Evolutionary conservation across 37 sponge, comb jelly and placozoan genomes (phyloP), one percentile per base, ranked within the genome.

Genomic region (Beroe ovata): DNA sequence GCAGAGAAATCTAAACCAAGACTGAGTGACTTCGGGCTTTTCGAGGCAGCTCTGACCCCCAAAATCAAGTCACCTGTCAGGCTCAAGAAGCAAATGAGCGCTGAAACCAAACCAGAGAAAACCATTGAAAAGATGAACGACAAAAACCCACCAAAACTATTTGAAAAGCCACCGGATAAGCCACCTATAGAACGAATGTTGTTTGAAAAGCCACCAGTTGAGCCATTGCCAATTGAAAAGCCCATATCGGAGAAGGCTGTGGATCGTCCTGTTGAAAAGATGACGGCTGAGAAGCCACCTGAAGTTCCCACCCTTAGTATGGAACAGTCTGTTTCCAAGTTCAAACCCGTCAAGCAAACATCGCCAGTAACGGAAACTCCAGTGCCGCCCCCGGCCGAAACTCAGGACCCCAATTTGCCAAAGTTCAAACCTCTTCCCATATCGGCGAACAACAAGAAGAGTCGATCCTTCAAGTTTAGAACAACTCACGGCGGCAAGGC

Each of bases 341-440:
- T 77, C 23, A 77, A 77, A 23, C 84, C 84, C 38, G 84, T 77
- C 16, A 77, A 77, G 33, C 84, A 77, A 35, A 77, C 36, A 42
- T 77, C 84, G 1, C 84, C 84, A 21, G 30, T 30, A 4, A 77
- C 26, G 8, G 84, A 77, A 77, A 77, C 54, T 25, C 23, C 84
- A 20, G 11, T 54, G 0, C 26, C 38, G 28, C 42, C 84, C 1
- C 35, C 47, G 26, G 20, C 84, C 4, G 84, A 77, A 42, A 14
- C 69, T 30, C 69, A 26, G 2, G 69, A 66, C 36, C 69, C 69
- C 3, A 42, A 77, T 29, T 40, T 77, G 47, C 84, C 84, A 1
- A 77, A 77, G 84, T 77, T 77, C 54, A 77, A 77, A 42, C 84
- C 84, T 8, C 84, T 77, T 3, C 84, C 84, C 3, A 28, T 77